Base-by-base conservation (phyloP, 2,797 vertebrate species). In the Luscinia megarhynchos region DNA sequence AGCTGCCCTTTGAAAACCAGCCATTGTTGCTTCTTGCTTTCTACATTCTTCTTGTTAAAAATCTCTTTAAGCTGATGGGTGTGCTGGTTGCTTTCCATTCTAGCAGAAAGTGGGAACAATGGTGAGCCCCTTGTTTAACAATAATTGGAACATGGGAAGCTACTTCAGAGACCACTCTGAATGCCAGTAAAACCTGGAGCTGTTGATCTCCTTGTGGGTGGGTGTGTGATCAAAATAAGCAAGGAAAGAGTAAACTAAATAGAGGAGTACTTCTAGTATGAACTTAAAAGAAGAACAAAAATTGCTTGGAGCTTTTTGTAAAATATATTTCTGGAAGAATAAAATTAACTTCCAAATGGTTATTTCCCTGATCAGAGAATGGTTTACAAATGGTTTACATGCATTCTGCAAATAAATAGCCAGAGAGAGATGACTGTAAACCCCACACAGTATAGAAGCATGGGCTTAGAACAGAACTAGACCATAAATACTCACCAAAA, bases 11-110 rank as follows among this genome's bases (percentile, higher is more conserved):
- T 92, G 84, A 94, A 94, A 95, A 88, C 43, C 40, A 90, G 54
- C 79, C 76, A 94, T 96, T 96, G 90, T 91, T 96, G 59, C 55
- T 87, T 93, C 84, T 87, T 90, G 67, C 74, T 93, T 95, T 95
- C 90, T 51, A 82, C 45, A 67, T 61, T n/a, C 81, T 74, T 87
- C 74, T 84, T 67, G 63, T 77, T 82, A 82, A 84, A 94, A 96
- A 68, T 58, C 87, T 89, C 89, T 94, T 90, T 91, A 86, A 84
- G 34, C 26, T 90, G 82, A 79, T 73, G 74, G 59, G 23, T 82
- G 38, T 93, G 61, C 77, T 75, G n/a, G 85, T 63, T 86, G 80
- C 74, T 84, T 90, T 94, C 90, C 67, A 45, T 89, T 87, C 85
- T 43, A 59, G 23, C 41, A 95, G 85, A 76, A 93, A 93, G 67